Percentiles rank a stretch among this genome's conserved stretches.
Evolutionary conservation across 2,888 invertebrate species (phyloP).

Genomic region (Ptychoptera contaminata): DNA sequence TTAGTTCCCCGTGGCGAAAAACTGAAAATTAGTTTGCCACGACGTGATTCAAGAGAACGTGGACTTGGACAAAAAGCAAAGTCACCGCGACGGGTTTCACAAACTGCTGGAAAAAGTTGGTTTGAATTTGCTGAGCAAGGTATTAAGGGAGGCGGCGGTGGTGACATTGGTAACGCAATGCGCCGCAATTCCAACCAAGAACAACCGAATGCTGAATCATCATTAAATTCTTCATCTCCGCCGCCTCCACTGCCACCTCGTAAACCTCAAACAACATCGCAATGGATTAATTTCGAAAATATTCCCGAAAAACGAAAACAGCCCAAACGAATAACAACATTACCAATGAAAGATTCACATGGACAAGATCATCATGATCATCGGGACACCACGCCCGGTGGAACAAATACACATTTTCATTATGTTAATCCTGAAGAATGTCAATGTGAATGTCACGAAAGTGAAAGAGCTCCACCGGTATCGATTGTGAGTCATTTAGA

Average conservation of each 20-base stretch:
- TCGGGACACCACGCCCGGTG: conserved; percentile 1
- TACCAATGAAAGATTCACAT: conserved; percentile 40
- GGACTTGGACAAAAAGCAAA: conserved; percentile 26
- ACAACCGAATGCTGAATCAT: conserved; percentile 17
- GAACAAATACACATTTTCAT: conserved; percentile 41
- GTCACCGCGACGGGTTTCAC: conserved; percentile 36
- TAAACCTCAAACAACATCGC: conserved; percentile 27
- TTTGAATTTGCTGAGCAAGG: conserved; percentile 49
- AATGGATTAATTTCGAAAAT: conserved; percentile 80
- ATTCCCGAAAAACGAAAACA: conserved; percentile 68
- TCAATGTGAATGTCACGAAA: conserved; percentile 73
- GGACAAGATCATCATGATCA: conserved; percentile 8
- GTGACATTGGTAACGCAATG: not conserved
- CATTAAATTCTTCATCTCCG: conserved; percentile 13
- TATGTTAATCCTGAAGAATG: conserved; percentile 80
- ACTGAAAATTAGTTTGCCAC: conserved; percentile 52
- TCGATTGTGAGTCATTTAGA: not conserved
- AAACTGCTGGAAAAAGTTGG: conserved; percentile 36
- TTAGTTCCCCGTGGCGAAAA: conserved; percentile 36
- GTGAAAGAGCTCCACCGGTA: conserved; percentile 19
- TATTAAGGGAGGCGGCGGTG: conserved; percentile 20
- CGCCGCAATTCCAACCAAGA: conserved; percentile 8
- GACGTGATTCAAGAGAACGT: conserved; percentile 33
- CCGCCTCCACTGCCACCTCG: conserved; percentile 34
- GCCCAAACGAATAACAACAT: conserved; percentile 67